Base-by-base conservation (phyloP, 2,797 vertebrate species). In the Pelodytes ibericus region DNA sequence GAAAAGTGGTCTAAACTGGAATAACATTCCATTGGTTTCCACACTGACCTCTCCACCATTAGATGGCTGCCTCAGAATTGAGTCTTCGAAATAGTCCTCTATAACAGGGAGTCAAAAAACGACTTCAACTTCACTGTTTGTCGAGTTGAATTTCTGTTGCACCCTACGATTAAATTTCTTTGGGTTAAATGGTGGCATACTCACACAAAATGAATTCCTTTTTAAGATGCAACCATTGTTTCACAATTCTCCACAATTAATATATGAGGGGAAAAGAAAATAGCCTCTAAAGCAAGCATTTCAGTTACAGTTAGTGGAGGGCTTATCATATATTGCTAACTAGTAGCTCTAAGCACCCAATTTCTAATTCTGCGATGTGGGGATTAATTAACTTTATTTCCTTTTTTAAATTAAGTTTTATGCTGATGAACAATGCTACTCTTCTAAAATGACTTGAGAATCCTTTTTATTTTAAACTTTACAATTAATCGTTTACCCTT, bases 381-480 rank as follows among this genome's bases (percentile, higher is more conserved):
- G 77, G 83, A 87, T 84, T 83, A 86, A 87, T 82, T 84, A 83
- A 87, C 80, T 78, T 83, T 86, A 86, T 83, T 85, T 87, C 85
- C 84, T 89, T 85, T 88, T 77, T 87, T 87, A 81, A 75, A 84
- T 86, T 82, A 87, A 87, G 85, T 90, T 92, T 88, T 88, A 90
- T 87, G 88, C 83, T 81, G 85, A 89, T 87, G 84, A 88, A 83
- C 84, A 86, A 84, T 86, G 85, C 79, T 84, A 84, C 85, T 87
- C 83, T 85, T 85, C 85, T 84, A 85, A 64, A 71, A 79, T 80
- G 31, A 83, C 84, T 84, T 56, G 63, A 79, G 77, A 84, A 7
- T 74, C 65, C 64, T 72, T 64, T 82, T 83, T 83, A 69, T 70
- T 66, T 81, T 82, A 26, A 64, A 72, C 83, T 85, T 67, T 31